Evolutionary conservation across 2,113 vertebrate genomes (phyloP).

Genomic region (Onychorhynchus coronatus): DNA sequence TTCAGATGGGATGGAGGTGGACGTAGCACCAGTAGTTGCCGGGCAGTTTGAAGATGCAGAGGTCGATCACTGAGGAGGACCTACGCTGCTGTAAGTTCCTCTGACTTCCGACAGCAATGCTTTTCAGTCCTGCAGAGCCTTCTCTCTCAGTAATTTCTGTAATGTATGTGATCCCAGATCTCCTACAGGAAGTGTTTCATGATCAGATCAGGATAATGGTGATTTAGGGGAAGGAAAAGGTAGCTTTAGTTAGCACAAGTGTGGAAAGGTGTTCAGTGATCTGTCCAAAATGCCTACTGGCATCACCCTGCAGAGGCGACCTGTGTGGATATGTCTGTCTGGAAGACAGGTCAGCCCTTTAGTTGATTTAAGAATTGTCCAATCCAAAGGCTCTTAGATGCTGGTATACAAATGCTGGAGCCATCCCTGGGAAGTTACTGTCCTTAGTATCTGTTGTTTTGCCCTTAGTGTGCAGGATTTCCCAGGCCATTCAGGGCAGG

Average conservation of each 20-base stretch:
- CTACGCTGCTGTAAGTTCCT: constrained; percentile 24
- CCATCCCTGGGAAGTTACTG: not conserved
- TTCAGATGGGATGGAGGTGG: constrained; percentile 95
- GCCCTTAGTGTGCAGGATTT: not conserved
- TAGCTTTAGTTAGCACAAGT: not conserved
- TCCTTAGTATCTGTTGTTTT: not conserved
- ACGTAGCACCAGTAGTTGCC: constrained; percentile 79
- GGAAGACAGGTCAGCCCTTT: not conserved
- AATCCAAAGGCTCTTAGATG: not conserved
- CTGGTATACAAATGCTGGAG: rapidly evolving
- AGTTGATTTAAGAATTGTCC: not conserved
- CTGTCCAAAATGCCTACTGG: not conserved
- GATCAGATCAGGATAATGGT: not conserved
- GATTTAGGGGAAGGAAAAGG: not conserved
- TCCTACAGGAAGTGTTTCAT: not conserved
- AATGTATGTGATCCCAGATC: not conserved
- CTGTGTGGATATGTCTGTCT: not conserved
- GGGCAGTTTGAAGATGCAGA: constrained; percentile 98
- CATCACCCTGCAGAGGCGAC: rapidly evolving
- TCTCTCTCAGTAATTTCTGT: not conserved
- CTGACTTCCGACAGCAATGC: not conserved
- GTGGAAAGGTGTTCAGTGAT: not conserved
- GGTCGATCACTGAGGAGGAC: constrained; percentile 88
- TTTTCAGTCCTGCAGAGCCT: not conserved
- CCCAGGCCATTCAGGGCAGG: not conserved